A percentile compares a stretch with the other conserved stretches of the same genome.
phyloP scores from a whole-genome alignment of 2,113 vertebrate genomes.

The Mustela lutreola region DNA sequence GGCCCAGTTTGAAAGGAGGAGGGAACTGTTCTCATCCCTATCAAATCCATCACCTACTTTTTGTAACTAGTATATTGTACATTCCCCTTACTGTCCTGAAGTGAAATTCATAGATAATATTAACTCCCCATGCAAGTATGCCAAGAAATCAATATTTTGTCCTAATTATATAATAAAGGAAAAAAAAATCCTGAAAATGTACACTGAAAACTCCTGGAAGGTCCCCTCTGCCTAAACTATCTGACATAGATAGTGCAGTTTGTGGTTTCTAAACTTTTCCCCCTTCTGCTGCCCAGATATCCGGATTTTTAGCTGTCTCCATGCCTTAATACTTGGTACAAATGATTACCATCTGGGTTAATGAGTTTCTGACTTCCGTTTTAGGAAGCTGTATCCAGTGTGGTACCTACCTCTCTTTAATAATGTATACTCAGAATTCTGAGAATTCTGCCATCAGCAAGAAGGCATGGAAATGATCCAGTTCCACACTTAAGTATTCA shows the following conservation, averaged over 20 bases:
- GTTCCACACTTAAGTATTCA: background rate
- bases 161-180: conserved; percentile 34
- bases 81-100: background rate
- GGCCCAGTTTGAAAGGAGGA: conserved; percentile 14
- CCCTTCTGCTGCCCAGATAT: background rate
- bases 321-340: background rate
- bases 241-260: background rate
- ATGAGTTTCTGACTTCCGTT: background rate
- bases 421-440: background rate
- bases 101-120: background rate
- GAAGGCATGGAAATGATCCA: background rate
- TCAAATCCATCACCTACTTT: background rate
- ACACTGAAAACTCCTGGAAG: background rate
- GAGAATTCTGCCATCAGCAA: background rate
- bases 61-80: conserved; percentile 20
- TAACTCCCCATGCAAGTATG: background rate
- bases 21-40: background rate
- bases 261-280: rapidly evolving
- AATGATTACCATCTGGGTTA: background rate
- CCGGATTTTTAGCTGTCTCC: background rate
- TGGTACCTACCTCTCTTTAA: background rate
- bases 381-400: background rate
- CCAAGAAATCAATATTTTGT: background rate
- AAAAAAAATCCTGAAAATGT: background rate
- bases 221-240: background rate